Conservation (phyloP, 2,113 vertebrate species). For the Scolopax mira region DNA sequence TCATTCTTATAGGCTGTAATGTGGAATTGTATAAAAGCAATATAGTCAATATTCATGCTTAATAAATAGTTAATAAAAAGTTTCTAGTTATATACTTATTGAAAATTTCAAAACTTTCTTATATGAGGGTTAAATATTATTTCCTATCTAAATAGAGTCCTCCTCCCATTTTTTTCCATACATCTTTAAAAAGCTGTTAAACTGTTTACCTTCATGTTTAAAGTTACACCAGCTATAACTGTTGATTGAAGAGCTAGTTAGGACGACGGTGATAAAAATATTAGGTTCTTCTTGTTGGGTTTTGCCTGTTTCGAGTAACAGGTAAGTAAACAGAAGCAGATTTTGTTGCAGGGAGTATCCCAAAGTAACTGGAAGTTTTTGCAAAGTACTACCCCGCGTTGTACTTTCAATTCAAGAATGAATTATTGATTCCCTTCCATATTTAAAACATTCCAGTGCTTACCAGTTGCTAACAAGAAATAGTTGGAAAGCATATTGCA, state of each 20-base stretch:
- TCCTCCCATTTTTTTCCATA: neutral
- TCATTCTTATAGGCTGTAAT: neutral
- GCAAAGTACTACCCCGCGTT: neutral
- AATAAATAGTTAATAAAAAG: neutral
- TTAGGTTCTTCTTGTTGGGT: neutral
- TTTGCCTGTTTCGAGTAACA: neutral
- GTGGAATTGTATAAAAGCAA: neutral
- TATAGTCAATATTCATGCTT: neutral
- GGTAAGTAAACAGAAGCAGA: neutral
- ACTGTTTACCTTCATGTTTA: neutral
- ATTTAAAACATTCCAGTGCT: neutral
- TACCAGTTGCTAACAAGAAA: neutral
- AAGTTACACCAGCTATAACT: neutral
- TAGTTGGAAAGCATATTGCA: neutral
- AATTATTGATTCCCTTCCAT: neutral
- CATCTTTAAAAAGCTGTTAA: neutral
- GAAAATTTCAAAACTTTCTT: neutral
- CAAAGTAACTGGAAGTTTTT: neutral
- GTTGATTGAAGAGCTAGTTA: neutral
- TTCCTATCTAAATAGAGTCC: neutral
- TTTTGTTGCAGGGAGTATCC: neutral
- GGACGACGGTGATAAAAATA: neutral
- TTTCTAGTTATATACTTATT: neutral
- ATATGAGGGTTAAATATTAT: neutral
- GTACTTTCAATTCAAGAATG: neutral